Evolutionary conservation across 53 echinoderm and acorn worm genomes (phyloP).

Genomic region (Echinarachnius parma): DNA sequence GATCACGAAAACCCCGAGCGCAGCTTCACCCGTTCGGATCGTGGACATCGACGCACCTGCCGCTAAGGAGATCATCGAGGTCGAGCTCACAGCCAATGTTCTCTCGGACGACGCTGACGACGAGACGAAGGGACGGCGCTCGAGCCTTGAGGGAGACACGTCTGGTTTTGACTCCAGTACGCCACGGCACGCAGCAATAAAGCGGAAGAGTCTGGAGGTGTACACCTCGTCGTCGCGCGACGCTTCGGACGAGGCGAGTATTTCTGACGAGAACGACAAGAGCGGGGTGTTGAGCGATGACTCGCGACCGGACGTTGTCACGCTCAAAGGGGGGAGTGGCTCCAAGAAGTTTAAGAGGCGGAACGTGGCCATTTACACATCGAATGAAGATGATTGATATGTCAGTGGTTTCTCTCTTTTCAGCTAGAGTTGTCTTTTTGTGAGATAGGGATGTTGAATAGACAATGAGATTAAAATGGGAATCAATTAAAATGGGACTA

Average conservation of each 20-base stretch:
- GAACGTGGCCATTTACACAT: slow-evolving; percentile 84
- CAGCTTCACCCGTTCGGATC: slow-evolving; percentile 24
- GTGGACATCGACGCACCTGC: neutral
- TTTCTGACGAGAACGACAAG: slow-evolving; percentile 52
- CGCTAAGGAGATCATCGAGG: neutral
- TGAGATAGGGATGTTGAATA: too few relatives aligned
- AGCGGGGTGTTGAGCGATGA: slow-evolving; percentile 40
- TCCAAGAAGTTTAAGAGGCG: slow-evolving; percentile 79
- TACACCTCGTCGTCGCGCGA: slow-evolving; percentile 58
- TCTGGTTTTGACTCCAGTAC: slow-evolving; percentile 30
- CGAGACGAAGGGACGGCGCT: slow-evolving; percentile 12
- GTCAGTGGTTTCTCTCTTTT: too few relatives aligned
- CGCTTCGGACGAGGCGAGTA: slow-evolving; percentile 55
- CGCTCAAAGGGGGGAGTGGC: slow-evolving; percentile 45
- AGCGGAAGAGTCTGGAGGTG: slow-evolving; percentile 60
- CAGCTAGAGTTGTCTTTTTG: too few relatives aligned
- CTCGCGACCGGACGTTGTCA: slow-evolving; percentile 33
- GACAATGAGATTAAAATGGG: too few relatives aligned
- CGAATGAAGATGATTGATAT: slow-evolving; percentile 68
- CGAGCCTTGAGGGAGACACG: slow-evolving; percentile 19
- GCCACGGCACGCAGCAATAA: slow-evolving; percentile 49
- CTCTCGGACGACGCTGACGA: slow-evolving; percentile 29
- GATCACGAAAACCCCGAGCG: slow-evolving; percentile 25
- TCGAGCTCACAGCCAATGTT: slow-evolving; percentile 1
- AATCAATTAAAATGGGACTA: too few relatives aligned